These are phyloP conservation scores for Cardinalis cardinalis DNA, from an alignment of 2,113 vertebrate genomes.

Conservation along the genomic window DNA sequence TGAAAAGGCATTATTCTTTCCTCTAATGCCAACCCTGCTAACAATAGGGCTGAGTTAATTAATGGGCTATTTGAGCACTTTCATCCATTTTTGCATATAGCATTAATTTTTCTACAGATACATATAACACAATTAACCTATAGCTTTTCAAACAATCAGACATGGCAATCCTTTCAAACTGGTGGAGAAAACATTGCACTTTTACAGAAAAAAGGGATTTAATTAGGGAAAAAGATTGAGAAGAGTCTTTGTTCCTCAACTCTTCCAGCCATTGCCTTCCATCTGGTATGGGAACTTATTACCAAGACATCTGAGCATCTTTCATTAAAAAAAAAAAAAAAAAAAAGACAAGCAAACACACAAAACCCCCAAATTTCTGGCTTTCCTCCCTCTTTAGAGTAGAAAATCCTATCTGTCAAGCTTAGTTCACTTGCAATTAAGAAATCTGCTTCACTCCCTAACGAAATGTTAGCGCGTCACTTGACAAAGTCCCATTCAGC, in stretches of 20 bases:
- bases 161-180: background rate
- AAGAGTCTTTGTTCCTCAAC: background rate
- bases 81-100: constrained; percentile 61
- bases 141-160: constrained; percentile 43
- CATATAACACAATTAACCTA: constrained; percentile 65
- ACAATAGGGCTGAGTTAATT: constrained; percentile 68
- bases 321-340: background rate
- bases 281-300: constrained; percentile 24
- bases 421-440: constrained; percentile 30
- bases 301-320: constrained; percentile 28
- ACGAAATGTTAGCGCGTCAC: constrained; percentile 2
- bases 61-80: constrained; percentile 63
- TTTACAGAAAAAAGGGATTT: background rate
- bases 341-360: background rate
- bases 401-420: constrained; percentile 37
- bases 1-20: constrained; percentile 67
- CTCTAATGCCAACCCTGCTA: constrained; percentile 59
- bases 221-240: constrained; percentile 22
- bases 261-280: constrained; percentile 29
- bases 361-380: background rate
- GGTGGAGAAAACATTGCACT: background rate
- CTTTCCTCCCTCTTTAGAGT: background rate
- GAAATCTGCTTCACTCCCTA: constrained; percentile 48
- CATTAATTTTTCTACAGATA: constrained; percentile 49
- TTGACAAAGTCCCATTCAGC: constrained; percentile 40